A percentile compares a stretch with the other conserved stretches of the same genome.
Evolutionary conservation across 2,888 invertebrate species (phyloP).

Genomic region (Aricia artaxerxes): DNA sequence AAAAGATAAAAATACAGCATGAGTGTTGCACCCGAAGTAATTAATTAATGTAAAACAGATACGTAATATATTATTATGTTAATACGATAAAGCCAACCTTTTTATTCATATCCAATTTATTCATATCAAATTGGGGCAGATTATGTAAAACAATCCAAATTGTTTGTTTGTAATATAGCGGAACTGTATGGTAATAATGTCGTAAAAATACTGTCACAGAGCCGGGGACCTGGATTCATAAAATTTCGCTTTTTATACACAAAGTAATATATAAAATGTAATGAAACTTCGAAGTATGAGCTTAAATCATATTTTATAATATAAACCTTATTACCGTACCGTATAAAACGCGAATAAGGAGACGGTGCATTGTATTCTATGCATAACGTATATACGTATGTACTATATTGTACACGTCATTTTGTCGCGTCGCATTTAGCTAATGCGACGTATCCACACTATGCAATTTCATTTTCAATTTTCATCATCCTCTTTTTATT

Average conservation of each 20-base stretch:
- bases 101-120: constrained; percentile 51
- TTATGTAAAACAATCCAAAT: constrained; percentile 64
- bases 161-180: constrained; percentile 61
- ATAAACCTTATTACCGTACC: too few relatives aligned
- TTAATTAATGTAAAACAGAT: not conserved
- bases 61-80: not conserved
- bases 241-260: constrained; percentile 55
- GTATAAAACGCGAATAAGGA: too few relatives aligned
- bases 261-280: not conserved
- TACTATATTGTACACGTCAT: too few relatives aligned
- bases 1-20: too few relatives aligned
- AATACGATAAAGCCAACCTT: constrained; percentile 38
- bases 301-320: too few relatives aligned
- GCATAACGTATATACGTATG: too few relatives aligned
- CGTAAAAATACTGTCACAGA: constrained; percentile 63
- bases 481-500: too few relatives aligned
- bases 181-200: constrained; percentile 59
- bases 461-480: too few relatives aligned
- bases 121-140: constrained; percentile 61
- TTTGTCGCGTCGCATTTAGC: too few relatives aligned
- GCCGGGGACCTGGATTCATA: constrained; percentile 54
- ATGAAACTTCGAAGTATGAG: not conserved
- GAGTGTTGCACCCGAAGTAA: not conserved
- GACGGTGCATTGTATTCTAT: too few relatives aligned
- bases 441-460: too few relatives aligned